Conservation (phyloP, 2,113 vertebrate genomes). For the Hemibagrus wyckioides region DNA sequence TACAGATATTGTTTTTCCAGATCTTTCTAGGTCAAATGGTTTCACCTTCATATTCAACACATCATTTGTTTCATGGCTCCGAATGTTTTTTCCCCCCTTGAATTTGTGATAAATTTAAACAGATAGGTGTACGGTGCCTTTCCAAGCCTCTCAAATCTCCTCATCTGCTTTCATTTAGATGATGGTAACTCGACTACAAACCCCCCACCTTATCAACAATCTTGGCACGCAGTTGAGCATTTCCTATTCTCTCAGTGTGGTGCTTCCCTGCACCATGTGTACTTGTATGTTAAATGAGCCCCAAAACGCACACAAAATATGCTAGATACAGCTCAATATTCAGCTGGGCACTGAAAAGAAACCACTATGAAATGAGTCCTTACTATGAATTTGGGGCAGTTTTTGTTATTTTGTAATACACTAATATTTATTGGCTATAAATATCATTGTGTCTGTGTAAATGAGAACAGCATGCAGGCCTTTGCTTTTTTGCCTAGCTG, state of each 20-base stretch:
- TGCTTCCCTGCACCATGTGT: constrained; percentile 28
- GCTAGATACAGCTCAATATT: constrained; percentile 26
- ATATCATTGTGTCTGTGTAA: not conserved
- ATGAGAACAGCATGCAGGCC: not conserved
- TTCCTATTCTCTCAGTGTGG: constrained; percentile 37
- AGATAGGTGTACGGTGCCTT: constrained; percentile 16
- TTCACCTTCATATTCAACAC: not conserved
- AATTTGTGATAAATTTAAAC: constrained; percentile 36
- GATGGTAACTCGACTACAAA: constrained; percentile 36
- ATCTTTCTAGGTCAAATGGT: constrained; percentile 22
- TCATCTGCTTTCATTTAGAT: constrained; percentile 48
- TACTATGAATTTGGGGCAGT: not conserved
- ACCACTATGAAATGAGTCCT: constrained; percentile 18
- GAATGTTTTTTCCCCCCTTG: constrained; percentile 22
- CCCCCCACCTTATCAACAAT: constrained; percentile 46
- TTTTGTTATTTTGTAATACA: not conserved
- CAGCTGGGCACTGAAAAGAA: constrained; percentile 24
- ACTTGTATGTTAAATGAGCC: constrained; percentile 48
- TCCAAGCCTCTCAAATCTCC: constrained; percentile 29
- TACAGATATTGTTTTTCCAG: not conserved
- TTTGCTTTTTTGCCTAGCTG: not conserved
- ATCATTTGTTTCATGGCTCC: constrained; percentile 11
- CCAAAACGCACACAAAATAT: constrained; percentile 40
- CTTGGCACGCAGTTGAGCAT: constrained; percentile 39
- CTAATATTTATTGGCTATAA: constrained; percentile 15